Evolutionary conservation across 2,888 invertebrate species (phyloP).

Genomic region (Cataglyphis livida): DNA sequence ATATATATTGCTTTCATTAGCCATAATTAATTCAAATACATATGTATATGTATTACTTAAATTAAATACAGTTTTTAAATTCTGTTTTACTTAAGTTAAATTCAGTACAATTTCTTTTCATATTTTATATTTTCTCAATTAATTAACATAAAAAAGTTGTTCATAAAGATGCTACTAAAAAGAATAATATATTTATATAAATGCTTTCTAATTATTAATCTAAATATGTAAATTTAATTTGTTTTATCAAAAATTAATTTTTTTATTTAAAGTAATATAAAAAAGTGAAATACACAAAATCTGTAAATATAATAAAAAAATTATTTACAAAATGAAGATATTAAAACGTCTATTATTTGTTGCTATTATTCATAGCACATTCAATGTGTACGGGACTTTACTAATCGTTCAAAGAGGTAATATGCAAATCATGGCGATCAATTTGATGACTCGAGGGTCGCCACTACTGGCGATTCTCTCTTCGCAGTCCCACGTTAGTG

Average conservation of each 20-base stretch:
- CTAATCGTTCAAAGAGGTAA: conserved; percentile 53
- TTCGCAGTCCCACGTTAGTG: conserved; percentile 59
- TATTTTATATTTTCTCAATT: not conserved
- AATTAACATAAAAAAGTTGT: not conserved
- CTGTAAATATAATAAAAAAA: not conserved
- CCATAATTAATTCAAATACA: too few species aligned
- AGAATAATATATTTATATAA: not conserved
- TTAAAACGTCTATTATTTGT: not conserved
- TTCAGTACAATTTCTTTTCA: not conserved
- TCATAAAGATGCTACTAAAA: too few species aligned
- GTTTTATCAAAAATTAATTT: not conserved
- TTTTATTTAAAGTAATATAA: not conserved
- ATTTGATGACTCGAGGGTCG: conserved; percentile 68
- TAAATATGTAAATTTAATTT: not conserved
- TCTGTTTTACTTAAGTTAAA: not conserved
- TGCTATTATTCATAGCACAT: not conserved
- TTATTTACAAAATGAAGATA: not conserved
- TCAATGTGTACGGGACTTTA: conserved; percentile 39
- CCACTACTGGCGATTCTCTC: conserved; percentile 61
- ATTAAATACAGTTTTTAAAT: not conserved
- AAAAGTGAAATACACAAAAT: not conserved
- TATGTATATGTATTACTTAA: not conserved
- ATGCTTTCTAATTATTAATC: not conserved
- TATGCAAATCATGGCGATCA: conserved; percentile 68
- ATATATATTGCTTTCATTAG: not conserved